Base-by-base conservation (phyloP, 2,113 vertebrate genomes). In the Daubentonia madagascariensis region DNA sequence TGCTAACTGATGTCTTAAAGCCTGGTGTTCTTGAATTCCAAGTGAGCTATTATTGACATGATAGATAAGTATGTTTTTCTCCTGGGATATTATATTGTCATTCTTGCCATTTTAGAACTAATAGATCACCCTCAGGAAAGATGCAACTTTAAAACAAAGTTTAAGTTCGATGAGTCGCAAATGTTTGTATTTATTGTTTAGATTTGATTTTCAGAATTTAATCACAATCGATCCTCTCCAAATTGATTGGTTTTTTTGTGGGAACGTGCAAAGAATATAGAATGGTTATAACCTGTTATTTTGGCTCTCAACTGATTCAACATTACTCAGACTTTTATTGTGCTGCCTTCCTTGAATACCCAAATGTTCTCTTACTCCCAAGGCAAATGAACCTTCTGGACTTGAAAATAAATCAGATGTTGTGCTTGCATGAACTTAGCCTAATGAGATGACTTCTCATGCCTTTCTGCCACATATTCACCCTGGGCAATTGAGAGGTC, bases 401-500 rank as follows among this genome's bases (percentile, higher is more conserved):
- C 54, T 89, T 93, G 78, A 61, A 76, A 92, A 23, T 37, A 54
- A 9, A 57, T 23, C 23, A 18, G 32, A 18, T 3, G 8, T 20
- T 70, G 48, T 13, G 3, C 32, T 63, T 52, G 5, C 17, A 2
- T 65, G 6, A n/a, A 18, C 67, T 61, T 23, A 50, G 25, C 0
- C 48, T 3, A 1, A 16, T 13, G 13, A 61, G 3, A 8, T 84
- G 54, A 3, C 18, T n/a, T 48, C 57, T 18, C 14, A 13, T 22
- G 7, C 54, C 70, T 85, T 0, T 0, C 5, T 54, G 23, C 2
- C 0, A 6, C 11, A 25, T 11, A 18, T 2, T 54, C 8, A 12
- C 40, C 23, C 50, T 85, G 57, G 80, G 20, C 35, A 3, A 2
- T 6, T 8, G 84, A 86, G n/a, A 40, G 40, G 32, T 8, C 20